These are phyloP conservation scores for Notocelia uddmanniana DNA, from an alignment of 2,888 invertebrate species.

Conservation along the genomic window DNA sequence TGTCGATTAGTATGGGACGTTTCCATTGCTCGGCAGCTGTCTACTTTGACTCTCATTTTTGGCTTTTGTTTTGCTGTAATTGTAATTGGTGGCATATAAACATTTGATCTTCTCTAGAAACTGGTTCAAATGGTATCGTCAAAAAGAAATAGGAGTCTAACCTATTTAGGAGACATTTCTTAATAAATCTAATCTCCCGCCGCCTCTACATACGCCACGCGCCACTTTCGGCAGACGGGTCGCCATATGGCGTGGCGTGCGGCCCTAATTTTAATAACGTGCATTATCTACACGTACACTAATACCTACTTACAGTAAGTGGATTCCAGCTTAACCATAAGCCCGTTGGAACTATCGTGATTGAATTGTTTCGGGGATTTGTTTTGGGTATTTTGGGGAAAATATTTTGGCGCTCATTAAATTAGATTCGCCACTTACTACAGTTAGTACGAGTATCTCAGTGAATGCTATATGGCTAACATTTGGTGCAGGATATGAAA, in stretches of 20 bases:
- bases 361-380: constrained; percentile 36
- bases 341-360: constrained; percentile 31
- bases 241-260: constrained; percentile 53
- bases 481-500: too few species aligned
- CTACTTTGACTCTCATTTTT: too few species aligned
- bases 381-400: constrained; percentile 18
- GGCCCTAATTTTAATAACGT: constrained; percentile 45
- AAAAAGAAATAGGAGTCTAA: too few species aligned
- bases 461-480: too few species aligned
- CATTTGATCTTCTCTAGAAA: too few species aligned
- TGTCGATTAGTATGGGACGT: too few species aligned
- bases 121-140: too few species aligned
- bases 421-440: not conserved
- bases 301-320: constrained; percentile 36
- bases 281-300: constrained; percentile 27
- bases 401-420: constrained; percentile 3
- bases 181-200: not conserved
- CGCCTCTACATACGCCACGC: constrained; percentile 14
- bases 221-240: constrained; percentile 41
- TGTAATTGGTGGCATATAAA: too few species aligned
- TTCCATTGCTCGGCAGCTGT: too few species aligned
- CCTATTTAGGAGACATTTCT: not conserved
- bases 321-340: constrained; percentile 22
- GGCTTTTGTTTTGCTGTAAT: too few species aligned
- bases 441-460: too few species aligned